Base-by-base conservation (phyloP, 2,113 vertebrate genomes). In the Paedocypris sp. region DNA sequence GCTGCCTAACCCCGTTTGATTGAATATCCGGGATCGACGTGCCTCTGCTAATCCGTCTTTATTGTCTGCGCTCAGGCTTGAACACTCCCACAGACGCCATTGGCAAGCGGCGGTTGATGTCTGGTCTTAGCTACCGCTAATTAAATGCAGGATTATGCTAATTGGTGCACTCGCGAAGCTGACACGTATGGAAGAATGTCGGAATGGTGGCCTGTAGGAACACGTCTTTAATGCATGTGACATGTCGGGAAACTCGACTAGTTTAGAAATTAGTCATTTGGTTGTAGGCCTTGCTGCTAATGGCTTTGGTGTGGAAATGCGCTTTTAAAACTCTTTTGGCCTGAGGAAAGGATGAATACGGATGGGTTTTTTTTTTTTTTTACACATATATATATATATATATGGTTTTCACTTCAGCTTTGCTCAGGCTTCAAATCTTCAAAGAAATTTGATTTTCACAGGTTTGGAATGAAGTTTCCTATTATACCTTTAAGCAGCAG, bases 101-200 rank as follows among this genome's bases (percentile, higher is more conserved):
- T 71, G 70, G 71, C 66, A 69, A 62, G 75, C 69, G 76, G 77
- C 57, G 53, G 67, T 75, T 81, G 80, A 82, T 64, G 73, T 79
- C 74, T 77, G 79, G 74, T 29, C 39, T 75, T 74, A 63, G 67
- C 62, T 41, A 2, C 60, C 45, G 70, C 64, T 85, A 78, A 82
- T 83, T 78, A 77, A 60, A 83, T 82, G 73, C 77, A 75, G 79
- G 78, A 81, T 80, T 81, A 83, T 82, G 80, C 75, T 77, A 82
- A 83, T 79, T 65, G 68, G 53, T 54, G 79, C 74, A 64, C 68
- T 75, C 71, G 66, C 69, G 66, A 79, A 66, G 64, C 31, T 58
- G 5, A n/a, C 50, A 31, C 69, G 47, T 42, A 46, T 2, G 60
- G 53, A 77, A 68, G 68, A 64, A 58, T 77, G 67, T 32, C 20